phyloP scores from a whole-genome alignment of 2,797 vertebrate genomes.

The Halcyon smyrnensis region DNA sequence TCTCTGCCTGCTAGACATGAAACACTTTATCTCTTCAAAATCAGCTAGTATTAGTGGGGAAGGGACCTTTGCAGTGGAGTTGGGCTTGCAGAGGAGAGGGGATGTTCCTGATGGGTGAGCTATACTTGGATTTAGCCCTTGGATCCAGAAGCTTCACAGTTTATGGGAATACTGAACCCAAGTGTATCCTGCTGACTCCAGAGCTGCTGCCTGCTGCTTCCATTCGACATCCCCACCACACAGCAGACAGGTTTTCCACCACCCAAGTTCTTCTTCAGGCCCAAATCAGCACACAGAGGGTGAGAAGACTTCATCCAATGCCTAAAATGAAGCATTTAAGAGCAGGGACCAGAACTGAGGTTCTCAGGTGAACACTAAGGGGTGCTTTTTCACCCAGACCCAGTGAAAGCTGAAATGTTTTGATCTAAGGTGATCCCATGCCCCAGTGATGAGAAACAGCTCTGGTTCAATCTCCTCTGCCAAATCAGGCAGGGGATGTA shows the following conservation, averaged over 20 bases:
- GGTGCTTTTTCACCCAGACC: background rate
- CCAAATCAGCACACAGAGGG: background rate
- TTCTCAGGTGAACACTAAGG: background rate
- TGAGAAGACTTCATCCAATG: background rate
- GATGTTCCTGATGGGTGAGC: rapidly evolving
- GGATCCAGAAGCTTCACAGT: background rate
- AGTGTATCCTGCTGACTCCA: background rate
- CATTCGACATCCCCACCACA: rapidly evolving
- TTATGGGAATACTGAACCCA: background rate
- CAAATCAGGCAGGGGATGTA: background rate
- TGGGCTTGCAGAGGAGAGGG: background rate
- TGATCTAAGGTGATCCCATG: background rate
- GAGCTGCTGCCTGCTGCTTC: background rate
- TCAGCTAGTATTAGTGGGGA: background rate
- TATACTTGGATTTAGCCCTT: background rate
- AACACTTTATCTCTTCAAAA: background rate
- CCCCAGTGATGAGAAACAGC: background rate
- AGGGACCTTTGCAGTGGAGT: background rate
- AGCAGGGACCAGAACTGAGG: background rate
- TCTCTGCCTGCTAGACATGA: background rate
- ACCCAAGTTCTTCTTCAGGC: background rate
- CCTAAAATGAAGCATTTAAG: background rate
- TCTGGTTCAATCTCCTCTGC: background rate
- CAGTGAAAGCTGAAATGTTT: background rate
- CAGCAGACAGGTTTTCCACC: background rate